Percentiles rank a stretch among this genome's conserved stretches.
These are phyloP conservation scores for Thera britannica DNA, from an alignment of 2,888 invertebrate genomes.

Conservation along the genomic window DNA sequence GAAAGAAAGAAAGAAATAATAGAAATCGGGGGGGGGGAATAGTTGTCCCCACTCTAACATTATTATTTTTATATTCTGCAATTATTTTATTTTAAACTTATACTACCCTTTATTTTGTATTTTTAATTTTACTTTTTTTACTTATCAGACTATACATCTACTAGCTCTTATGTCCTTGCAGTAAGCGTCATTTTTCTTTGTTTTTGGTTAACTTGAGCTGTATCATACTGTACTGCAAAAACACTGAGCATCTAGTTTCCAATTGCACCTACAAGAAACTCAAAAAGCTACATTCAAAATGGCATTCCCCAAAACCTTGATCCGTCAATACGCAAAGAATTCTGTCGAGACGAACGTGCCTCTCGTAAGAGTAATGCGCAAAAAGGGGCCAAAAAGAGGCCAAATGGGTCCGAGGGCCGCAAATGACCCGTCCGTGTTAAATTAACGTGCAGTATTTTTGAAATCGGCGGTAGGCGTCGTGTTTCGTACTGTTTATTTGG, in stretches of 20 bases:
- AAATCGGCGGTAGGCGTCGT: constrained; percentile 79
- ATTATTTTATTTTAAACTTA: too few relatives aligned
- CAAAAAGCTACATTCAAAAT: constrained; percentile 10
- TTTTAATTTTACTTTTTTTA: too few relatives aligned
- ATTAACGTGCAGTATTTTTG: constrained; percentile 84
- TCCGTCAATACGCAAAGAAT: constrained; percentile 31
- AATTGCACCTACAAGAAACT: neutral
- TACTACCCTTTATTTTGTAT: too few relatives aligned
- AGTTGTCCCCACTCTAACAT: too few relatives aligned
- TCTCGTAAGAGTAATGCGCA: constrained; percentile 52
- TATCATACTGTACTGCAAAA: neutral
- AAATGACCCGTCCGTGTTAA: constrained; percentile 78
- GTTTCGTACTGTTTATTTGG: constrained; percentile 75
- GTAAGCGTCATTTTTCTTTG: too few relatives aligned
- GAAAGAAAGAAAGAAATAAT: too few relatives aligned
- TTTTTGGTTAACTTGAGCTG: too few relatives aligned
- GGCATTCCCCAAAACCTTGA: constrained; percentile 21
- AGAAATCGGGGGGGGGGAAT: too few relatives aligned
- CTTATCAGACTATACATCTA: too few relatives aligned
- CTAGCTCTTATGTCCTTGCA: too few relatives aligned
- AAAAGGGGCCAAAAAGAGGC: constrained; percentile 57
- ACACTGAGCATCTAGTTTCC: neutral
- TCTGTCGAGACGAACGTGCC: constrained; percentile 55
- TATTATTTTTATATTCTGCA: too few relatives aligned
- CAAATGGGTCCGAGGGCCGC: constrained; percentile 56